phyloP scores from a whole-genome alignment of 2,888 invertebrate species.

The Leuctra nigra region DNA sequence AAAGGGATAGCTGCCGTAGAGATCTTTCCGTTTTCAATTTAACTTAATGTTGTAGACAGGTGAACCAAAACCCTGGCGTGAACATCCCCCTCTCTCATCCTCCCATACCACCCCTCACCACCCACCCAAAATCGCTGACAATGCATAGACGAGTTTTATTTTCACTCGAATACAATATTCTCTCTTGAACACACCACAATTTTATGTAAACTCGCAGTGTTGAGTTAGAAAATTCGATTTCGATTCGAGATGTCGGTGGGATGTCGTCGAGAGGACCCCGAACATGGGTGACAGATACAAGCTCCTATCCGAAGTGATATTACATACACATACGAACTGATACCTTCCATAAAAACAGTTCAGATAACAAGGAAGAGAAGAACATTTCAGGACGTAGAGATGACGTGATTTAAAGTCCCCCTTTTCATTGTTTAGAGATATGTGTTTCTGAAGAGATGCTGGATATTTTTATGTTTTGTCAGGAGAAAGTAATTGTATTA shows the following conservation, averaged over 20 bases:
- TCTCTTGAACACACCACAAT: constrained; percentile 18
- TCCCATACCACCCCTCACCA: background rate
- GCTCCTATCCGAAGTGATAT: background rate
- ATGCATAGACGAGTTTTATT: constrained; percentile 22
- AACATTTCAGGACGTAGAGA: too few relatives aligned
- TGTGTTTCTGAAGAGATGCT: too few relatives aligned
- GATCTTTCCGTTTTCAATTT: constrained; percentile 24
- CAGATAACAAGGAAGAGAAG: background rate
- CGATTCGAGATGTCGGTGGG: constrained; percentile 16
- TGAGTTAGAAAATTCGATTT: constrained; percentile 27
- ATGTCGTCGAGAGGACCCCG: too few relatives aligned
- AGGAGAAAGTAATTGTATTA: too few relatives aligned
- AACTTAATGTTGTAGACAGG: constrained; percentile 25
- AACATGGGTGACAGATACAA: background rate
- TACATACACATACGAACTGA: constrained; percentile 1
- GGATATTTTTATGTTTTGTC: too few relatives aligned
- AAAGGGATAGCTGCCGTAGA: background rate
- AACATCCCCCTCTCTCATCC: background rate
- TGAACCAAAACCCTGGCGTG: constrained; percentile 13
- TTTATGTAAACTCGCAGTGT: constrained; percentile 26
- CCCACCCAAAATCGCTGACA: constrained; percentile 26
- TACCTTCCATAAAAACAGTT: background rate
- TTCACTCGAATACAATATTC: constrained; percentile 5
- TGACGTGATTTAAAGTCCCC: too few relatives aligned
- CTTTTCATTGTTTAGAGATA: too few relatives aligned